Conservation (phyloP, 2,113 vertebrate genomes). For the Rhynchopsitta pachyrhyncha region DNA sequence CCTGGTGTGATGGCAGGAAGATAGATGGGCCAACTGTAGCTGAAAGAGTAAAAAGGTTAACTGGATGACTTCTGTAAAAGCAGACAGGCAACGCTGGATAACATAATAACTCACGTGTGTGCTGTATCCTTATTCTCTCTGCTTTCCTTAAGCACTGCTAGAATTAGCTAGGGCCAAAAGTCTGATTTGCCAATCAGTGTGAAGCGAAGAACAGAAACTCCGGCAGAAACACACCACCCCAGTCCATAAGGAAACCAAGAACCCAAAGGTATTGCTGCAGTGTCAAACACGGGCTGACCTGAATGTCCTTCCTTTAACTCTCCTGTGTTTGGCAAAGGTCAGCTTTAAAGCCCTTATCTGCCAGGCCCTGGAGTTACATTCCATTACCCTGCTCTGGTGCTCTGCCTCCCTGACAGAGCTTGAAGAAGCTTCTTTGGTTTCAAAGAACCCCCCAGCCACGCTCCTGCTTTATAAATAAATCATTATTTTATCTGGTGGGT, state of each 20-base stretch:
- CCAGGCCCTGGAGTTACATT: background rate
- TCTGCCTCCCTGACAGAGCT: background rate
- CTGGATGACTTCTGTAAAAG: background rate
- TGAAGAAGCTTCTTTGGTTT: background rate
- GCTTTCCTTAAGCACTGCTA: background rate
- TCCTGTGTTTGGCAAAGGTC: background rate
- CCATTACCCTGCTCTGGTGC: background rate
- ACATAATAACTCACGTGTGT: background rate
- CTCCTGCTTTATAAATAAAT: background rate
- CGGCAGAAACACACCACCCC: background rate
- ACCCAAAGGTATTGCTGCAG: background rate
- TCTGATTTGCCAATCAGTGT: background rate
- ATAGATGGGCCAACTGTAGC: background rate
- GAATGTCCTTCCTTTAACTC: background rate
- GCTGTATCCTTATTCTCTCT: background rate
- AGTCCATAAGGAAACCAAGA: background rate
- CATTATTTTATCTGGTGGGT: background rate
- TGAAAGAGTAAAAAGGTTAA: background rate
- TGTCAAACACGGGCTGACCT: background rate
- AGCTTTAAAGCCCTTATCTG: background rate
- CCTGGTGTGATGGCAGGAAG: background rate
- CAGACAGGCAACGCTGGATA: background rate
- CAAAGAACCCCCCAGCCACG: accelerated
- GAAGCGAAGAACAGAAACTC: background rate
- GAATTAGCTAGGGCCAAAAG: background rate